Base-by-base conservation (phyloP, 1,140 invertebrate genomes). In the Drosophila sp. region DNA sequence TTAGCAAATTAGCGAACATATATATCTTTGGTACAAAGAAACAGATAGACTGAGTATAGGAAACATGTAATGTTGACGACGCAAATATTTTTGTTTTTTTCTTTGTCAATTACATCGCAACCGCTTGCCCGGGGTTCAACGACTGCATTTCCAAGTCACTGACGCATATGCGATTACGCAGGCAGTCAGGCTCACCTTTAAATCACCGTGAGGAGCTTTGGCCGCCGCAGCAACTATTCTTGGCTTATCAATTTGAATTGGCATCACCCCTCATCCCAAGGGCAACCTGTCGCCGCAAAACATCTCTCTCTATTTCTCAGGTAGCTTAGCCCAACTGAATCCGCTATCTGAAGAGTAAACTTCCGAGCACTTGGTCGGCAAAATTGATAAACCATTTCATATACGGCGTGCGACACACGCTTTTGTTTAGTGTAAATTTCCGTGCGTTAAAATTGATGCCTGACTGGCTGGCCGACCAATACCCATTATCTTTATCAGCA, bases 171-270 rank as follows among this genome's bases (percentile, higher is more conserved):
- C 23, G 75, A 75, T 68, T 68, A 35, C 25, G 8, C 17, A 35
- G 3, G 33, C 33, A 47, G 25, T 56, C 41, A 23, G 57, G 50
- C 66, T 90, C 85, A 89, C 85, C 85, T 89, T 89, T 90, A 89
- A 89, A 57, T 87, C 73, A 86, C 83, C 83, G 83, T 87, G 72
- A 86, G 87, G 68, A 30, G 35, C 44, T 47, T 10, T 27, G 17
- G 66, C 47, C 35, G 41, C 10, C 50, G 40, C 2, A 25, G 44
- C 25, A 27, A 33, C 30, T 33, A 29, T 60, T 25, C 10, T 27
- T 35, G 23, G 32, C 44, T 67, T 66, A 77, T 76, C 76, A 33
- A 41, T 23, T 4, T 3, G 23, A 32, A 66, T 76, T 65, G 65
- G 23, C 58, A 47, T 50, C 44, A 50, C 23, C 3, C n/a, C 41